A percentile compares a stretch with the other conserved stretches of the same genome.
These are phyloP conservation scores for Carettochelys insculpta DNA, from an alignment of 2,113 vertebrate genomes.

Conservation along the genomic window DNA sequence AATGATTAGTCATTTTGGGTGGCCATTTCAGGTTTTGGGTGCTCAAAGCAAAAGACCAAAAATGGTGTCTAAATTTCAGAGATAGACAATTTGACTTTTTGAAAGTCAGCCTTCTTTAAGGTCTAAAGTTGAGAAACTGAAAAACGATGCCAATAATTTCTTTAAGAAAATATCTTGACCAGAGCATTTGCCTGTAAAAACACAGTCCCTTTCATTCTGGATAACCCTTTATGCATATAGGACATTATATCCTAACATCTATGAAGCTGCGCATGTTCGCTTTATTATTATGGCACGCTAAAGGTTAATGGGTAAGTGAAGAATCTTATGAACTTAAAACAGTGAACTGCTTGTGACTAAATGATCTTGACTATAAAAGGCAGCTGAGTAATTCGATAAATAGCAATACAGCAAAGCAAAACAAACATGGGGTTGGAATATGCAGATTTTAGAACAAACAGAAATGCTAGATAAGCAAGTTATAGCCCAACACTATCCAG, in stretches of 20 bases:
- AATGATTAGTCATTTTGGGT: constrained; percentile 6
- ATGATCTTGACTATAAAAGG: constrained; percentile 19
- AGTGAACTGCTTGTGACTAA: neutral
- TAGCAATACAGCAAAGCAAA: constrained; percentile 22
- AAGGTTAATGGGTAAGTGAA: neutral
- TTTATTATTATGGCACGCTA: neutral
- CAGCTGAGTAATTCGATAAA: constrained; percentile 36
- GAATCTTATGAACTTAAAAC: neutral
- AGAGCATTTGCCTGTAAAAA: neutral
- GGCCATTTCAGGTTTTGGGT: neutral
- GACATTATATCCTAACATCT: neutral
- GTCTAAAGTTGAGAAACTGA: neutral
- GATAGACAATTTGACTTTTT: neutral
- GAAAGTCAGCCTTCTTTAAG: neutral
- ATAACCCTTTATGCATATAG: neutral
- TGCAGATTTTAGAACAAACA: constrained; percentile 17
- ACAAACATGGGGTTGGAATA: constrained; percentile 32
- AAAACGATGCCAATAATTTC: neutral
- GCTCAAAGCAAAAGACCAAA: neutral
- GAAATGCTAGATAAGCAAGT: constrained; percentile 42
- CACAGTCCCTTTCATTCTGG: fast-evolving
- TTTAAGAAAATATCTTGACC: neutral
- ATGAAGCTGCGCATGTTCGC: neutral
- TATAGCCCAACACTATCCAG: constrained; percentile 11
- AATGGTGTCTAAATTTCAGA: neutral